Evolutionary conservation across 2,797 vertebrate species (phyloP).

Genomic region (Steatocranus sp.): DNA sequence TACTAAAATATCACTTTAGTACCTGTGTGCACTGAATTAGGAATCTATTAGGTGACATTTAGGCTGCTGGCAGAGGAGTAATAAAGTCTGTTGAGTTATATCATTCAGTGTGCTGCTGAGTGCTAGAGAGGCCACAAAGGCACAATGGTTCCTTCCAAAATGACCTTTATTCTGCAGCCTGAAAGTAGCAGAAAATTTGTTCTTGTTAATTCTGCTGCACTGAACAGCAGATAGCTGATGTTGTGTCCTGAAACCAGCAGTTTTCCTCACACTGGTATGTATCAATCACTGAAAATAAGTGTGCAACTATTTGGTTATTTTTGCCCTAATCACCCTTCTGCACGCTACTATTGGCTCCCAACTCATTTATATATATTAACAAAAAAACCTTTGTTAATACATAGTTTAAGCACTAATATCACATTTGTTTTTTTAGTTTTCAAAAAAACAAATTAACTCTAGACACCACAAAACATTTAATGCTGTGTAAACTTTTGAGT

Average conservation of each 20-base stretch:
- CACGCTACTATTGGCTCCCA: background rate
- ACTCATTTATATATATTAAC: background rate
- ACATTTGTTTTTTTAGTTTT: background rate
- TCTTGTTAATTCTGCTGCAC: background rate
- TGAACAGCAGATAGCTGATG: constrained; percentile 71
- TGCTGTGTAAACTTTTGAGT: background rate
- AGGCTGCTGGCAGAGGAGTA: constrained; percentile 18
- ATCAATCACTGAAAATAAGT: background rate
- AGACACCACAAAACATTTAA: background rate
- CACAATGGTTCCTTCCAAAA: background rate
- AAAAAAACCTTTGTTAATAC: background rate
- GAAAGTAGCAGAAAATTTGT: background rate
- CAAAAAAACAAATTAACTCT: background rate
- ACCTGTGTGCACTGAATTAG: background rate
- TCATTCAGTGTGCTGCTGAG: background rate
- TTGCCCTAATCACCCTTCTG: background rate
- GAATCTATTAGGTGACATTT: constrained; percentile 46
- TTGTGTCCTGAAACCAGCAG: constrained; percentile 72
- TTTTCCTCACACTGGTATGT: constrained; percentile 88
- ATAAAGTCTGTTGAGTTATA: constrained; percentile 30
- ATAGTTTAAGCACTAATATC: background rate
- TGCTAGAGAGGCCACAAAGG: background rate
- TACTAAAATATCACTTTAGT: background rate
- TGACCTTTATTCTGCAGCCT: constrained; percentile 37
- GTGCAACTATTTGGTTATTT: background rate